Percentiles rank a stretch among this genome's conserved stretches.
Conservation (phyloP, 2,888 invertebrate genomes). For the Gymnosoma rotundatum region DNA sequence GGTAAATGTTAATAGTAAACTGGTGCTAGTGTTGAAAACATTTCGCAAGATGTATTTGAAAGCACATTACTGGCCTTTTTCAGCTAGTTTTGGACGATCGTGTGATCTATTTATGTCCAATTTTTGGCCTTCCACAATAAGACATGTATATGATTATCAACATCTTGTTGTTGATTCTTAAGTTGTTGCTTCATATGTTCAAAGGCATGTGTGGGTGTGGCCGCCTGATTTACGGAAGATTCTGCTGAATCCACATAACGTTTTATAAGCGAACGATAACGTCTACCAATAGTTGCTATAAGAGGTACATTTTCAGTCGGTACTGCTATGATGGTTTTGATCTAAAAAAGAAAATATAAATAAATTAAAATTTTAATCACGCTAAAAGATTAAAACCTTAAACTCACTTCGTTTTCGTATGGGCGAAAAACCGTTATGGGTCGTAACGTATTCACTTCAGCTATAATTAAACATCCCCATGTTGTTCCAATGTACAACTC, state of each 20-base stretch:
- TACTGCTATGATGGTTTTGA: conserved; percentile 86
- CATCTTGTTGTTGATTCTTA: conserved; percentile 75
- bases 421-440: conserved; percentile 97
- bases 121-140: conserved; percentile 81
- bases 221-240: conserved; percentile 66
- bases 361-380: not conserved
- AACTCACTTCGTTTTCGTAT: conserved; percentile 90
- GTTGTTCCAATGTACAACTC: conserved; percentile 96
- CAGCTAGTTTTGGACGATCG: not conserved
- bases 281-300: conserved; percentile 91
- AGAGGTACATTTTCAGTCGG: conserved; percentile 82
- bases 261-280: conserved; percentile 90
- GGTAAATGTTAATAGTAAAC: conserved; percentile 8
- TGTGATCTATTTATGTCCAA: conserved; percentile 76
- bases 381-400: not conserved
- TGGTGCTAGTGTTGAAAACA: conserved; percentile 27
- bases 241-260: conserved; percentile 84
- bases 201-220: conserved; percentile 74
- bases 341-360: conserved; percentile 78
- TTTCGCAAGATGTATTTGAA: not conserved
- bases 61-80: not conserved
- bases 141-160: conserved; percentile 81
- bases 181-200: conserved; percentile 72
- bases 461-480: conserved; percentile 96
- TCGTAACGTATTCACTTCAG: conserved; percentile 89